Conservation (phyloP, 2,888 invertebrate species). For the Andrena bucephala region DNA sequence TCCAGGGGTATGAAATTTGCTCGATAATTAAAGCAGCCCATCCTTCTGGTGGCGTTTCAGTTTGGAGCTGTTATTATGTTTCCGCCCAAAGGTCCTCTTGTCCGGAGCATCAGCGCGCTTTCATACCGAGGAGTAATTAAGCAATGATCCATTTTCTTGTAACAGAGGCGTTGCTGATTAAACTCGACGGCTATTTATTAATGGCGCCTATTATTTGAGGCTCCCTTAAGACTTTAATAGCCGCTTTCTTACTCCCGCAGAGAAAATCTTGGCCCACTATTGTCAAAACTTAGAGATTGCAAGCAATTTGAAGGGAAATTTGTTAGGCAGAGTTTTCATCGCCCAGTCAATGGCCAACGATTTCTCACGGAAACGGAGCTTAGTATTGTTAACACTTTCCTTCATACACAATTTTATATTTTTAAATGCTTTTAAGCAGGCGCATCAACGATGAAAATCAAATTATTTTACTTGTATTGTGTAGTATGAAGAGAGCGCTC, state of each 20-base stretch:
- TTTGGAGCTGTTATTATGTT: slow-evolving; percentile 30
- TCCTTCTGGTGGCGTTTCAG: slow-evolving; percentile 24
- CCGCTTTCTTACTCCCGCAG: not conserved
- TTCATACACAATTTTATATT: too few species aligned
- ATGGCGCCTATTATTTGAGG: not conserved
- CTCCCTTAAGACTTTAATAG: not conserved
- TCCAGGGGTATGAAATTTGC: slow-evolving; percentile 27
- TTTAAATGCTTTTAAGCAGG: too few species aligned
- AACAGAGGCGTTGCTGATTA: not conserved
- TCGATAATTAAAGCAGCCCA: slow-evolving; percentile 40
- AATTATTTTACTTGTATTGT: too few species aligned
- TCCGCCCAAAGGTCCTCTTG: not conserved
- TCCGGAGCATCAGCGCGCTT: not conserved
- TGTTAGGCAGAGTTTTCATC: not conserved
- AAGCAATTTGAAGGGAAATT: not conserved
- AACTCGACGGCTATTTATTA: not conserved
- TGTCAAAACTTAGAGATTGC: not conserved
- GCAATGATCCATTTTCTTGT: slow-evolving; percentile 9
- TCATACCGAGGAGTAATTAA: slow-evolving; percentile 11
- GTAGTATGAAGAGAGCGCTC: too few species aligned
- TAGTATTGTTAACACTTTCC: too few species aligned
- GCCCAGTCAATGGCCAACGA: too few species aligned
- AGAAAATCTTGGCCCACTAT: not conserved
- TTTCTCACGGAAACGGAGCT: too few species aligned
- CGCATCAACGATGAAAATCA: too few species aligned